Evolutionary conservation across 2,888 invertebrate genomes (phyloP).

Genomic region (Eristalis arbustorum): DNA sequence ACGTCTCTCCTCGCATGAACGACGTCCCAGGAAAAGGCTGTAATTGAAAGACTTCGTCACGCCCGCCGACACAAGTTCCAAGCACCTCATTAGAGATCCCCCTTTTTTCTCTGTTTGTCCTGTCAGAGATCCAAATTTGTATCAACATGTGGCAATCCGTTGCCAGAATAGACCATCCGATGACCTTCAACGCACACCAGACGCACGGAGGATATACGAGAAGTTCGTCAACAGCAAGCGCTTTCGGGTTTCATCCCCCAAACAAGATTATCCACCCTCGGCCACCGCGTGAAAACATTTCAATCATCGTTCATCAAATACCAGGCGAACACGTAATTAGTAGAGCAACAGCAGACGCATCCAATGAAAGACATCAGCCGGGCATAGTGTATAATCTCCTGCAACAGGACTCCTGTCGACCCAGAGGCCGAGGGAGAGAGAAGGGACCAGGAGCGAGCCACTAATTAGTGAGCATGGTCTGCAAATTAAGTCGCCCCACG

Average conservation of each 20-base stretch:
- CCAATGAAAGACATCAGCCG: background rate
- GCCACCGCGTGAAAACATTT: background rate
- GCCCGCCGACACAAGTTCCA: background rate
- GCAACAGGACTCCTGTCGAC: background rate
- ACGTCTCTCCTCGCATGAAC: background rate
- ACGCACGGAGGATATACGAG: background rate
- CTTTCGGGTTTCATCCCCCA: background rate
- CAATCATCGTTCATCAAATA: background rate
- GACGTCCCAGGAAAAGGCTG: background rate
- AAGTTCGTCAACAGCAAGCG: background rate
- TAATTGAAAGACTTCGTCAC: background rate
- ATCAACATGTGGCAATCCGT: background rate
- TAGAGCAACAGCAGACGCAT: background rate
- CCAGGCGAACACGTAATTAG: background rate
- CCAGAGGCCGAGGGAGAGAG: background rate
- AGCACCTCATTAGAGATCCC: background rate
- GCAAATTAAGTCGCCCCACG: background rate
- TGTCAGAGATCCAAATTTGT: background rate
- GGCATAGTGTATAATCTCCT: background rate
- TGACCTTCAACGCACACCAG: background rate
- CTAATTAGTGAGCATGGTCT: conserved; percentile 17
- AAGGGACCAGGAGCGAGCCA: background rate
- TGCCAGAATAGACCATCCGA: background rate
- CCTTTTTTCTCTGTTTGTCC: background rate
- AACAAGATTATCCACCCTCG: background rate